Evolutionary conservation across 2,888 invertebrate species (phyloP).

Genomic region (Sipha maydis): DNA sequence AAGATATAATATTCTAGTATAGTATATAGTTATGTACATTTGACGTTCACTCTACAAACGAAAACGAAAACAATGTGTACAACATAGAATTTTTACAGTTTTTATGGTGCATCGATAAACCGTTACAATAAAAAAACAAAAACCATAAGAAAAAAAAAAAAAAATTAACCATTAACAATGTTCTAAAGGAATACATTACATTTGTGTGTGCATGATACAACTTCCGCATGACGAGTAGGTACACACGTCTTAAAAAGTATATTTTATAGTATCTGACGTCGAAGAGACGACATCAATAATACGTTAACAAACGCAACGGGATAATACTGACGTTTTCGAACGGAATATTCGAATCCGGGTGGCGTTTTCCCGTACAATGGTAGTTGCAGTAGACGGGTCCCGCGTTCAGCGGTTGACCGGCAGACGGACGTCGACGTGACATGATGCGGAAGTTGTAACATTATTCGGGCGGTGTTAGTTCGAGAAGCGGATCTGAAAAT

Average conservation of each 20-base stretch:
- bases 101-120: not conserved
- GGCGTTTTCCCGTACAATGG: too few species aligned
- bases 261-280: too few species aligned
- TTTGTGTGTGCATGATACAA: not conserved
- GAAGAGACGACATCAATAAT: too few species aligned
- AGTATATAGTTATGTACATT: not conserved
- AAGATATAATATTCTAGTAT: not conserved
- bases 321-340: too few species aligned
- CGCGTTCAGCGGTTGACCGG: not conserved
- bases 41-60: not conserved
- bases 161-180: not conserved
- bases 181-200: not conserved
- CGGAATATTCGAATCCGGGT: too few species aligned
- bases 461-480: slow-evolving; percentile 36
- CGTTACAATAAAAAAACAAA: not conserved
- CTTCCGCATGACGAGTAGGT: not conserved
- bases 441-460: not conserved
- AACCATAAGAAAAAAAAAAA: not conserved
- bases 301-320: too few species aligned
- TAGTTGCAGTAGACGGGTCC: too few species aligned
- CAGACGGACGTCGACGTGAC: not conserved
- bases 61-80: slow-evolving; percentile 4
- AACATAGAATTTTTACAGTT: not conserved
- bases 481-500: slow-evolving; percentile 42
- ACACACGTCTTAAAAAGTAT: too few species aligned